Evolutionary conservation across 2,113 vertebrate species (phyloP).

Genomic region (Xerus inauris): DNA sequence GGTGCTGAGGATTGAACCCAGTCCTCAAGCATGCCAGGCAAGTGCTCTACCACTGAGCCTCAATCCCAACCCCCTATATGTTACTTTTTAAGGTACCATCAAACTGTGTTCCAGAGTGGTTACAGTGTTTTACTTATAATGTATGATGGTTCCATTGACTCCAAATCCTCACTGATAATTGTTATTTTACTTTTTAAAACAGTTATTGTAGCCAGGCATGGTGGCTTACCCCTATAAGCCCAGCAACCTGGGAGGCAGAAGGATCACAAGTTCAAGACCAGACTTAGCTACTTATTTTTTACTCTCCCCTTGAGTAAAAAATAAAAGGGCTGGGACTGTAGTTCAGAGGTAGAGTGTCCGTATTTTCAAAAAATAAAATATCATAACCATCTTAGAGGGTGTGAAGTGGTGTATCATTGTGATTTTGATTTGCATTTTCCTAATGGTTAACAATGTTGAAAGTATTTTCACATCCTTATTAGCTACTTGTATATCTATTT

Average conservation of each 20-base stretch:
- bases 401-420: constrained; percentile 6
- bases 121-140: neutral
- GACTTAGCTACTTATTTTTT: too few species aligned
- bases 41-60: too few species aligned
- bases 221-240: too few species aligned
- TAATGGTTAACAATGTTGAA: constrained; percentile 18
- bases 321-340: too few species aligned
- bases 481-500: constrained; percentile 16
- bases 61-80: too few species aligned
- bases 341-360: too few species aligned
- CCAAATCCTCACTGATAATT: neutral
- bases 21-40: too few species aligned
- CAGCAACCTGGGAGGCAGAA: too few species aligned
- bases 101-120: neutral
- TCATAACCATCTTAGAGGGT: neutral
- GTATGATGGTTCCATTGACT: neutral
- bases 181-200: neutral
- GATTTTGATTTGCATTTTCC: constrained; percentile 42
- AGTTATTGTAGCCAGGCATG: too few species aligned
- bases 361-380: neutral
- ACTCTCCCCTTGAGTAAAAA: too few species aligned
- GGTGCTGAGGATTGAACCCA: too few species aligned
- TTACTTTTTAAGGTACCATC: neutral
- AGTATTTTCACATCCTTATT: neutral
- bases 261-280: too few species aligned